These are phyloP conservation scores for Acronicta leporina DNA, from an alignment of 2,888 invertebrate genomes.

Conservation along the genomic window DNA sequence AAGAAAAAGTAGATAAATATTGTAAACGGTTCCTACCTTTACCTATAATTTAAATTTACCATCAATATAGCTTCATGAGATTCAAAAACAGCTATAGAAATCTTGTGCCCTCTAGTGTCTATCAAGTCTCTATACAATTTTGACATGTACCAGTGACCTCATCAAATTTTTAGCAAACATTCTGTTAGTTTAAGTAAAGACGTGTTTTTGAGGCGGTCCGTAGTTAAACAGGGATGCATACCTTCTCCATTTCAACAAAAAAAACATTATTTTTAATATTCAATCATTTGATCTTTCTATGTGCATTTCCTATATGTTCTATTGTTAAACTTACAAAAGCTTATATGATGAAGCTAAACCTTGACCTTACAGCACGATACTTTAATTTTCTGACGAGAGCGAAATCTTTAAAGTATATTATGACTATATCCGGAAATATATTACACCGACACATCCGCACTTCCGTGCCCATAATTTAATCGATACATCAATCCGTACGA, in stretches of 20 bases:
- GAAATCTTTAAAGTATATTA: background rate
- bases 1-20: too few relatives aligned
- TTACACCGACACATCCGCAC: conserved; percentile 29
- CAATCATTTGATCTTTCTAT: background rate
- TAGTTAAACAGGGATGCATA: conserved; percentile 23
- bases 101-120: conserved; percentile 17
- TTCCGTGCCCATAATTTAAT: conserved; percentile 39
- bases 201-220: background rate
- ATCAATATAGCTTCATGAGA: too few relatives aligned
- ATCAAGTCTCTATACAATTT: conserved; percentile 22
- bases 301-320: background rate
- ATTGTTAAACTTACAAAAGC: background rate
- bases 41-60: too few relatives aligned
- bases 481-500: conserved; percentile 34
- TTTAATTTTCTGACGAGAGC: background rate
- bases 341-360: background rate
- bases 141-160: conserved; percentile 43
- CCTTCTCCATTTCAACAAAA: too few relatives aligned
- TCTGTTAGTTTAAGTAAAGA: background rate
- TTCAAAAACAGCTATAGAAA: too few relatives aligned
- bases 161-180: background rate
- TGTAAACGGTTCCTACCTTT: too few relatives aligned
- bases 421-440: conserved; percentile 36
- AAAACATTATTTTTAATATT: too few relatives aligned
- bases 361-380: conserved; percentile 26